Evolutionary conservation across 2,113 vertebrate species (phyloP), one percentile per base, ranked within the genome.

Genomic region (Datnioides undecimradiatus): DNA sequence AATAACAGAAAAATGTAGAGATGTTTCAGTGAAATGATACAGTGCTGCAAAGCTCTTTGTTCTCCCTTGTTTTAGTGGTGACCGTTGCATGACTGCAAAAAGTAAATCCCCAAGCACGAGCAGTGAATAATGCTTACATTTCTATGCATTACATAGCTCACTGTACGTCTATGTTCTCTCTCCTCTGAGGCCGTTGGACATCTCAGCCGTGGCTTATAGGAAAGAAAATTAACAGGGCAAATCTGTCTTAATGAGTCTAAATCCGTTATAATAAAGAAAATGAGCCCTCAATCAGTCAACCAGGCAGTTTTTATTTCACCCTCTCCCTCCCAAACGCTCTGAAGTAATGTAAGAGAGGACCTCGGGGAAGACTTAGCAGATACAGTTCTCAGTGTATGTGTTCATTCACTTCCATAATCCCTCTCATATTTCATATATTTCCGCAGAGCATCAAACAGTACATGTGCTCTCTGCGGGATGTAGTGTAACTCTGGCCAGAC

Each of bases 181-280:
- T 75, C 72, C 52, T 10, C 46, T 38, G 62, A 76, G 40, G 57
- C 68, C 45, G 38, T 49, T 65, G 73, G 75, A 76, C 38, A 75
- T 69, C n/a, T 80, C 76, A 13, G 68, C 25, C 36, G 66, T 25
- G 54, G 40, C 75, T 75, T 72, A 77, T 69, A 59, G 52, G 31
- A 59, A 73, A 71, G 40, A 71, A 87, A 86, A 89, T 69, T 25
- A 86, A 84, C 75, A 54, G 25, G 6, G 34, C 41, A 84, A 84
- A 83, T 84, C 73, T 2, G 34, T 64, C 79, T 78, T 86, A 92
- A 90, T 89, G 83, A 90, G 59, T 71, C 80, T 80, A 82, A 91
- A 88, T 86, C 79, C 52, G 54, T 60, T 64, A n/a, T n/a, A 80
- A 88, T 86, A 73, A 87, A 84, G 79, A 77, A 90, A 89, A 90